Conservation (phyloP, 2,113 vertebrate genomes). For the Oenanthe melanoleuca region DNA sequence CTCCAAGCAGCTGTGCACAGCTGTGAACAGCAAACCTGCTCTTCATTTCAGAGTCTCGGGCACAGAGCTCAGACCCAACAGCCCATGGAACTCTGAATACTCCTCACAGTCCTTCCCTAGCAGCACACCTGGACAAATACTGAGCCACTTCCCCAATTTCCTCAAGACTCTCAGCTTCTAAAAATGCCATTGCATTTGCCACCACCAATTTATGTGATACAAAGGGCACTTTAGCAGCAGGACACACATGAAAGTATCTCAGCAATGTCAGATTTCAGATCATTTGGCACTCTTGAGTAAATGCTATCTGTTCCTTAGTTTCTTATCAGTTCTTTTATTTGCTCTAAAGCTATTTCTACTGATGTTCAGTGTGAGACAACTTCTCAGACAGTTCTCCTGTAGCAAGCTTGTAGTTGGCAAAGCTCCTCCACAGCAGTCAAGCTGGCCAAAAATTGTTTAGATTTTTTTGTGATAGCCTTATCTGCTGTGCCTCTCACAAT, state of each 20-base stretch:
- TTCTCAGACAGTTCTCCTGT: neutral
- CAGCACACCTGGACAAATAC: fast-evolving
- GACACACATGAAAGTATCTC: neutral
- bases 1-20: no score
- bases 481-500: neutral
- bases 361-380: neutral
- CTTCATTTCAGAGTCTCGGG: neutral
- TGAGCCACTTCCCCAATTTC: neutral
- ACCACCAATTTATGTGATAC: neutral
- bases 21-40: neutral
- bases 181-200: neutral
- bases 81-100: neutral
- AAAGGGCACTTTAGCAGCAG: neutral
- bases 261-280: slow-evolving; percentile 3
- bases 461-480: neutral
- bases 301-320: neutral
- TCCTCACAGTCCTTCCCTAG: neutral
- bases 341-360: neutral
- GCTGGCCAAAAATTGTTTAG: neutral
- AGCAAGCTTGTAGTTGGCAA: neutral
- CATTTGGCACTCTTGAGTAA: neutral
- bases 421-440: neutral
- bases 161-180: neutral
- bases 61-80: neutral
- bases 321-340: slow-evolving; percentile 12